Evolutionary conservation across 2,888 invertebrate species (phyloP).

Genomic region (Hartigia nigra): DNA sequence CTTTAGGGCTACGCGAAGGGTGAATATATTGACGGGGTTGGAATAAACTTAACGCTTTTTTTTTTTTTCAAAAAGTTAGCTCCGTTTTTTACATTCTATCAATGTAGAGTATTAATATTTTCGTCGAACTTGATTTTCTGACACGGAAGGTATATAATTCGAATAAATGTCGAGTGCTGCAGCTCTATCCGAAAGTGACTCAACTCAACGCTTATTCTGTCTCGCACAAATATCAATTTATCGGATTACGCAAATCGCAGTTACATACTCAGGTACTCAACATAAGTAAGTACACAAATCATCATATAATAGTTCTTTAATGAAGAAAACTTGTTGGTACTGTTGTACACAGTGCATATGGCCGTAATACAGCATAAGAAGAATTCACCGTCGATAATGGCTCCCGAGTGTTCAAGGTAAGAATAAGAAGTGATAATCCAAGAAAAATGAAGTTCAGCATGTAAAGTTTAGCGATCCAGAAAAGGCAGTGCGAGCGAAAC

Average conservation of each 20-base stretch:
- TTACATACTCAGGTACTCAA: too few species aligned
- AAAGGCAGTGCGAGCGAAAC: not conserved
- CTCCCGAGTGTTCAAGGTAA: not conserved
- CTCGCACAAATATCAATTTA: too few species aligned
- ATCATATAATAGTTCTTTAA: not conserved
- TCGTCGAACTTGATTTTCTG: not conserved
- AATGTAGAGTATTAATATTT: not conserved
- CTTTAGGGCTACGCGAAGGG: constrained; percentile 21
- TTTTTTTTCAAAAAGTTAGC: constrained; percentile 11
- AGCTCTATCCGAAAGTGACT: too few species aligned
- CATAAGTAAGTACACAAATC: not conserved
- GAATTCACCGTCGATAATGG: not conserved
- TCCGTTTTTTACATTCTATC: not conserved
- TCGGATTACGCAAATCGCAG: too few species aligned
- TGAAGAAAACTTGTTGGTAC: not conserved
- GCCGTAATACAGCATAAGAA: not conserved
- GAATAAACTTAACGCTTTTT: not conserved
- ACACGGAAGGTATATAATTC: too few species aligned
- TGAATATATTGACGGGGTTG: constrained; percentile 39
- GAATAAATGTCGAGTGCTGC: too few species aligned
- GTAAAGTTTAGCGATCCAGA: not conserved
- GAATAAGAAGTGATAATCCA: not conserved
- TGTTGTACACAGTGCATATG: not conserved
- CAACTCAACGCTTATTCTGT: too few species aligned
- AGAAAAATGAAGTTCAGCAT: not conserved